These are phyloP conservation scores for Heliothis virescens DNA, from an alignment of 1,140 invertebrate species.

Conservation along the genomic window DNA sequence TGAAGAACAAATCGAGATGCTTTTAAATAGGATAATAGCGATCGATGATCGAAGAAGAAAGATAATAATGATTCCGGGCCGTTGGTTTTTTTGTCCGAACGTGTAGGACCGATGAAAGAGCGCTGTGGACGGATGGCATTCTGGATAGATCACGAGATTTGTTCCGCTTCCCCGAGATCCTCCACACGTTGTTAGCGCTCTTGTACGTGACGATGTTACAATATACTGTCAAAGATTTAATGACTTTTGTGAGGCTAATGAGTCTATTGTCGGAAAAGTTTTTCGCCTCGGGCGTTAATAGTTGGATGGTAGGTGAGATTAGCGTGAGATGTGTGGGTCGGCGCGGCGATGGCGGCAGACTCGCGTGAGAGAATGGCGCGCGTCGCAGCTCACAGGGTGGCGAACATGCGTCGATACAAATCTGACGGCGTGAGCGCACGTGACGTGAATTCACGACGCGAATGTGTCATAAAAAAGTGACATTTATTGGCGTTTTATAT, in stretches of 20 bases:
- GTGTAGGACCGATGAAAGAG: slow-evolving; percentile 72
- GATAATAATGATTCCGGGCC: slow-evolving; percentile 83
- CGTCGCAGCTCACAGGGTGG: slow-evolving; percentile 71
- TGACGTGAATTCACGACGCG: slow-evolving; percentile 75
- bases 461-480: slow-evolving; percentile 84
- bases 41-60: slow-evolving; percentile 84
- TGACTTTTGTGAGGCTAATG: slow-evolving; percentile 81
- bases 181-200: slow-evolving; percentile 83
- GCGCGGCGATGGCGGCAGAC: slow-evolving; percentile 56
- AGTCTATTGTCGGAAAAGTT: slow-evolving; percentile 78
- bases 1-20: slow-evolving; percentile 83
- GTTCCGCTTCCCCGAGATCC: slow-evolving; percentile 83
- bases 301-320: slow-evolving; percentile 74
- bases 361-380: slow-evolving; percentile 74
- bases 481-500: slow-evolving; percentile 85
- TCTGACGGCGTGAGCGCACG: slow-evolving; percentile 74
- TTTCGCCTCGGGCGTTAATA: slow-evolving; percentile 72
- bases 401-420: slow-evolving; percentile 74
- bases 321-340: slow-evolving; percentile 58
- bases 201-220: slow-evolving; percentile 79
- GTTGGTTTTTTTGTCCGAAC: slow-evolving; percentile 74
- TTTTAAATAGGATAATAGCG: slow-evolving; percentile 85
- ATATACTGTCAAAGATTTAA: slow-evolving; percentile 72
- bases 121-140: slow-evolving; percentile 69
- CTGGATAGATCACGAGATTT: slow-evolving; percentile 75